Evolutionary conservation across 2,888 invertebrate species (phyloP).

Genomic region (Ischnura elegans): DNA sequence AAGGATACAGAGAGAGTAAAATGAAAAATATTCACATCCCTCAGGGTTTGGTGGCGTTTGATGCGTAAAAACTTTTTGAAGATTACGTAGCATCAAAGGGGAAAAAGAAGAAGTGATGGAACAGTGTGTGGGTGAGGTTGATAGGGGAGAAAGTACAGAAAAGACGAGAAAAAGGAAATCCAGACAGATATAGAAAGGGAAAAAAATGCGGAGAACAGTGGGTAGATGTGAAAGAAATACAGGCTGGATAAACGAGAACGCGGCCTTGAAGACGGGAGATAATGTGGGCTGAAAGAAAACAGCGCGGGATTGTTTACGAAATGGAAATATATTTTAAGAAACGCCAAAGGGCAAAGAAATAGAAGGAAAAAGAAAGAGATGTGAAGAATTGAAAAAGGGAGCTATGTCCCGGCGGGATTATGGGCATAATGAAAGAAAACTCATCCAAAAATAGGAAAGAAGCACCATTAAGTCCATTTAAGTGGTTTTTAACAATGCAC

Average conservation of each 20-base stretch:
- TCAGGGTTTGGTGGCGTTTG: background rate
- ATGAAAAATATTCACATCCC: background rate
- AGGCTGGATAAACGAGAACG: background rate
- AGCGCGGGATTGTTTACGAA: background rate
- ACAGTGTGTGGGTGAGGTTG: background rate
- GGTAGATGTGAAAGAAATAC: background rate
- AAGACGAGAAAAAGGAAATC: background rate
- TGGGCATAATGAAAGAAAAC: background rate
- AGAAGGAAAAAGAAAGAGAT: background rate
- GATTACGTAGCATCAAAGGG: conserved; percentile 9
- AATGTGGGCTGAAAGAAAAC: background rate
- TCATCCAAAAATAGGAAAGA: background rate
- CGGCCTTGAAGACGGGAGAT: background rate
- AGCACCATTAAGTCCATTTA: background rate
- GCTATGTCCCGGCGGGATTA: too few relatives aligned
- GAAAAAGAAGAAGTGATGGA: background rate
- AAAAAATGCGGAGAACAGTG: background rate
- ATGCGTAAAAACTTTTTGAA: background rate
- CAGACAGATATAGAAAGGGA: background rate
- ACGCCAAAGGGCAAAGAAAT: background rate
- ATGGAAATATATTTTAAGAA: background rate
- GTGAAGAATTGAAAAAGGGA: background rate
- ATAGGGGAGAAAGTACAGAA: background rate
- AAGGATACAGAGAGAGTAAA: background rate
- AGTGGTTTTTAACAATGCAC: too few relatives aligned